Evolutionary conservation across 2,888 invertebrate species (phyloP), one percentile per base, ranked within the genome.

Genomic region (Oscheius sp.): DNA sequence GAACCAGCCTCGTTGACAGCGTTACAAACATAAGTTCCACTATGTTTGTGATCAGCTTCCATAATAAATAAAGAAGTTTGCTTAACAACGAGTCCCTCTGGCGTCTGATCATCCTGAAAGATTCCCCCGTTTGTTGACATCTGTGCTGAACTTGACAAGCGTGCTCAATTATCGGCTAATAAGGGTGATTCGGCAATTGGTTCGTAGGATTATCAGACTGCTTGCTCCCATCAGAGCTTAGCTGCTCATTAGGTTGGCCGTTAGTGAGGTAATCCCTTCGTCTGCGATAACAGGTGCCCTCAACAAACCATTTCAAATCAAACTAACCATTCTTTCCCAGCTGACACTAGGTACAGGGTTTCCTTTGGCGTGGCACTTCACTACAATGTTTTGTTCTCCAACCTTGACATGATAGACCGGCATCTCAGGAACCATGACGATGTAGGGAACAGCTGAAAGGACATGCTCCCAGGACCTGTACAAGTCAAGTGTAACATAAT

Each of bases 351-450:
- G 82, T 22, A 68, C 70, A 28, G 82, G 82, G 47, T 81, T 80
- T 67, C 81, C 82, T 26, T 74, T 75, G n/a, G 72, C 80, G 33
- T 70, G 54, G 72, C 82, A 82, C 22, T 71, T 64, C 45, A 81
- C 56, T 32, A 77, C 72, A 41, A 74, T 50, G 24, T 74, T 77
- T 49, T 65, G 68, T 28, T 77, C 74, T 8, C 74, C 77, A 26
- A 70, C 70, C 9, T 70, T 49, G 28, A 70, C 72, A 49, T 74
- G 67, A 38, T 72, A 72, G 49, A 67, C 68, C 22, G 68, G 68
- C 12, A 51, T 63, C 38, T 74, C 71, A 2, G 76, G 76, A 24
- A 71, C 63, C 64, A 76, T 61, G 32, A 57, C 45, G 26, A 76
- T 66, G 2, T 64, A 36, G 12, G 76, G 76, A 41, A 65, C 67